A percentile compares a stretch with the other conserved stretches of the same genome.
phyloP scores from a whole-genome alignment of 2,888 invertebrate species.

The Agrochola litura region DNA sequence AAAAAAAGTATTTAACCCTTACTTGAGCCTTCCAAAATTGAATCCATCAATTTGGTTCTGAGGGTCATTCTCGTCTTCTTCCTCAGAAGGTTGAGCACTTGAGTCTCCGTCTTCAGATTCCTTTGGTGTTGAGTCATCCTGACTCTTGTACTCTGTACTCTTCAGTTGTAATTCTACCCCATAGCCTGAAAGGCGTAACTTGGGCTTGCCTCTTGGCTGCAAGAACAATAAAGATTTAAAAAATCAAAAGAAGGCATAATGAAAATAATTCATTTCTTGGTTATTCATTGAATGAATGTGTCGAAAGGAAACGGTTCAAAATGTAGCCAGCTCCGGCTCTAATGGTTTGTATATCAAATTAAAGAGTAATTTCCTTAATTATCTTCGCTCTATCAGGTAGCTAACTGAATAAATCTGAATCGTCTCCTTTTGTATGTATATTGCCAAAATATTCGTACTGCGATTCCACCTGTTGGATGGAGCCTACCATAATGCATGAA shows the following conservation, averaged over 20 bases:
- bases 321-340: neutral
- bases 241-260: neutral
- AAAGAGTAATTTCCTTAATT: neutral
- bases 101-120: constrained; percentile 89
- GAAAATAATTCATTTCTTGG: neutral
- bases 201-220: constrained; percentile 83
- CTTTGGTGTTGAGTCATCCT: constrained; percentile 96
- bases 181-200: constrained; percentile 97
- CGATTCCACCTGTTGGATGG: too few species aligned
- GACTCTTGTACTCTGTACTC: constrained; percentile 99
- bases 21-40: constrained; percentile 96
- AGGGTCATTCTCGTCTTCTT: constrained; percentile 91
- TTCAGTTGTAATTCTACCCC: constrained; percentile 99
- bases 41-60: constrained; percentile 96
- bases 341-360: neutral
- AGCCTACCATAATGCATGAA: too few species aligned
- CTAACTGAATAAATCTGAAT: neutral
- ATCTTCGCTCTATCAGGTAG: neutral
- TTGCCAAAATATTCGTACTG: too few species aligned
- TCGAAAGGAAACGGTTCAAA: neutral
- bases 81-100: constrained; percentile 81
- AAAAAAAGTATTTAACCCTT: constrained; percentile 67
- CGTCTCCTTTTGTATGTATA: neutral
- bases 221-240: constrained; percentile 50
- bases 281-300: neutral